Percentiles rank a stretch among this genome's conserved stretches.
Evolutionary conservation across 2,888 invertebrate species (phyloP).

Genomic region (Spilarctia lutea): DNA sequence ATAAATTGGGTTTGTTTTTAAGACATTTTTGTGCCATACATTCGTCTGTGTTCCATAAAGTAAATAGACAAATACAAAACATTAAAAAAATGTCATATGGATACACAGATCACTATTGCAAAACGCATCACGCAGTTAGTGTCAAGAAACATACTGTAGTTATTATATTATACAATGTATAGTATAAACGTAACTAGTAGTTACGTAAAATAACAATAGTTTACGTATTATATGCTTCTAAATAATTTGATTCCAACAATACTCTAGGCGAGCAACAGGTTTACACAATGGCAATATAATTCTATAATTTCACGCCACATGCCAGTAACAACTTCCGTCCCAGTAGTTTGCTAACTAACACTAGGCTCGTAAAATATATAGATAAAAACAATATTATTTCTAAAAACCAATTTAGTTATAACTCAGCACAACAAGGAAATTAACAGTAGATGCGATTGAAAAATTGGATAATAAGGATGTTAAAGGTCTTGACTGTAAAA

Average conservation of each 20-base stretch:
- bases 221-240: not conserved
- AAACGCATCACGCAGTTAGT: not conserved
- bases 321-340: not conserved
- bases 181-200: not conserved
- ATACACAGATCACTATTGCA: not conserved
- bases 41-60: too few species aligned
- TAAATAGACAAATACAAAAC: too few species aligned
- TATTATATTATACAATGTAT: not conserved
- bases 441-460: too few species aligned
- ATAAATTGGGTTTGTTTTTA: too few species aligned
- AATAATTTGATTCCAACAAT: conserved; percentile 2
- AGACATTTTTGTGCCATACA: too few species aligned
- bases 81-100: not conserved
- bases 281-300: not conserved
- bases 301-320: not conserved
- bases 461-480: too few species aligned
- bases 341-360: too few species aligned
- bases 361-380: too few species aligned
- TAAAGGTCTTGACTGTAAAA: too few species aligned
- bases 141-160: not conserved
- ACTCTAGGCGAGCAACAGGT: not conserved
- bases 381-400: too few species aligned
- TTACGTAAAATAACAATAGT: not conserved
- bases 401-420: too few species aligned
- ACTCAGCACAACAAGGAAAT: too few species aligned